Evolutionary conservation across 2,797 vertebrate genomes (phyloP), one percentile per base, ranked within the genome.

Genomic region (Rhinogobio ventralis): DNA sequence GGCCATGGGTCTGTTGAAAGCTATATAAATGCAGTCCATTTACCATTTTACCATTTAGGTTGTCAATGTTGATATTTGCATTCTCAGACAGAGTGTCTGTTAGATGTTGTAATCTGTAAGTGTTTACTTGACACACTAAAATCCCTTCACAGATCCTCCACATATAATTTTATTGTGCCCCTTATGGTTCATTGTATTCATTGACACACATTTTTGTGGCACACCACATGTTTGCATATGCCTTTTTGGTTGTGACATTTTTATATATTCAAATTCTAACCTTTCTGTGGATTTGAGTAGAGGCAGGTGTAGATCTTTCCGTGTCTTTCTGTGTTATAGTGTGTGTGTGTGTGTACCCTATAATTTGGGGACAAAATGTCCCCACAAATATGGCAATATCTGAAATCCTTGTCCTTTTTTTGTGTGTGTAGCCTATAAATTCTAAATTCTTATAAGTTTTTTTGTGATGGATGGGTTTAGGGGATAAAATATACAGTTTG

Each of bases 221-320:
- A 11, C 20, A 33, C 62, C 80, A 19, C 76, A 75, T n/a, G 9
- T 86, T 87, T 86, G 81, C 76, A 76, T 87, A 62, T 10, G 33
- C 42, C 69, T 51, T 83, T 53, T 81, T 53, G 9, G 42, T 71
- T 30, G 53, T 66, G n/a, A 30, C 25, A 49, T 49, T 86, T 88
- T 86, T 84, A 86, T 86, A 87, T 90, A 90, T 90, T 89, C 87
- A 86, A 89, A 90, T 74, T 25, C 6, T 87, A 89, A 89, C 88
- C 86, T 89, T 90, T 89, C 30, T 84, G 66, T 74, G 86, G 86
- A 68, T 77, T 67, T 73, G 53, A 51, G 53, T 42, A 13, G 33
- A 46, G 45, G 2, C 79, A 46, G 67, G 17, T 51, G 45, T 42
- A 42, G 9, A 42, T 53, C 36, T 1, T 79, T 36, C 11, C 4